phyloP scores from a whole-genome alignment of 2,113 vertebrate species.

The Gallinago undulata region DNA sequence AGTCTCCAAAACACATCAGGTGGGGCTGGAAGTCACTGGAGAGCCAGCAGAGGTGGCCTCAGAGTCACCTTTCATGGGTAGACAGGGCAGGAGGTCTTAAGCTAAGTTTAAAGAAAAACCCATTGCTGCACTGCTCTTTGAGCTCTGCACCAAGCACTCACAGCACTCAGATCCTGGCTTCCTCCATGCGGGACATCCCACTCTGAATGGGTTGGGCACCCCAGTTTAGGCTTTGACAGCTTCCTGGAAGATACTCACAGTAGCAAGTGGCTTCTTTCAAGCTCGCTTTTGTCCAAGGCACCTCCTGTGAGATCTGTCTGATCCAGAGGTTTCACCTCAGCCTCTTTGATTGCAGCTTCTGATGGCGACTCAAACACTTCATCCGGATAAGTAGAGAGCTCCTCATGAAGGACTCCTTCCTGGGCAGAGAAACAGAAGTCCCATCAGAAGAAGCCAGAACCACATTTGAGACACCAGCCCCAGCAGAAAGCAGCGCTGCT shows the following conservation, averaged over 20 bases:
- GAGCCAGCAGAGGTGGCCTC: neutral
- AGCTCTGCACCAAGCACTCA: neutral
- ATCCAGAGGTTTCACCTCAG: constrained; percentile 79
- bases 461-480: neutral
- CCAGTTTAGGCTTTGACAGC: neutral
- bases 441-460: neutral
- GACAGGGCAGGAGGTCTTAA: neutral
- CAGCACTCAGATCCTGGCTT: neutral
- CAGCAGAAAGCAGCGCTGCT: neutral
- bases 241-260: constrained; percentile 81
- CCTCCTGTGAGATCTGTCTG: constrained; percentile 89
- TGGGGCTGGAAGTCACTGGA: neutral
- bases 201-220: neutral
- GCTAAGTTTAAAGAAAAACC: neutral
- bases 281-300: constrained; percentile 89
- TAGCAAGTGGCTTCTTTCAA: constrained; percentile 94
- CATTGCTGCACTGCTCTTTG: neutral
- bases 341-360: constrained; percentile 87
- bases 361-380: constrained; percentile 95
- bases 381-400: constrained; percentile 90
- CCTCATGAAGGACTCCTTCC: constrained; percentile 92
- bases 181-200: neutral
- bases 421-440: constrained; percentile 64
- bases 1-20: neutral
- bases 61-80: neutral